Evolutionary conservation across 2,113 vertebrate genomes (phyloP).

Genomic region (Onychostoma macrolepis): DNA sequence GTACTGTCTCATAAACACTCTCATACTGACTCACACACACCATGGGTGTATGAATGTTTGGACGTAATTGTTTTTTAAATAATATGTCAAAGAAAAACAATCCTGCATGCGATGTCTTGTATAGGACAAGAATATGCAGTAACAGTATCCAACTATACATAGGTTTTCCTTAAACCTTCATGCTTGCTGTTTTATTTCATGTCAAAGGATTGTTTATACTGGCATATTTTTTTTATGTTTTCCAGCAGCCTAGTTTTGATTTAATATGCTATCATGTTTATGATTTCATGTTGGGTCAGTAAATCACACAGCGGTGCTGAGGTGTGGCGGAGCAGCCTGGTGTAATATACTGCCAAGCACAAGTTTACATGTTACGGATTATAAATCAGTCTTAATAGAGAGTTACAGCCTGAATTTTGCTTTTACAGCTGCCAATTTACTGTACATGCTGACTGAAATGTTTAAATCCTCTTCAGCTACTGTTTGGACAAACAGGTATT

Average conservation of each 20-base stretch:
- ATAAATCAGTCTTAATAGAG: slow-evolving; percentile 22
- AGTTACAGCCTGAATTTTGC: background rate
- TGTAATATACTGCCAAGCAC: slow-evolving; percentile 4
- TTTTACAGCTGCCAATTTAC: slow-evolving; percentile 1
- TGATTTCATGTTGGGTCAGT: slow-evolving; percentile 24
- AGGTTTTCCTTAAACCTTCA: background rate
- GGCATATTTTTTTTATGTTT: background rate
- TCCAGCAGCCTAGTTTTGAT: slow-evolving; percentile 19
- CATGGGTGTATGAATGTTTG: background rate
- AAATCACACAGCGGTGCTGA: slow-evolving; percentile 5
- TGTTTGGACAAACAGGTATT: background rate
- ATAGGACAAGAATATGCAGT: background rate
- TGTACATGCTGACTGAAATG: background rate
- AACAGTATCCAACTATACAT: background rate
- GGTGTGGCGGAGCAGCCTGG: background rate
- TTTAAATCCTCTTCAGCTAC: background rate
- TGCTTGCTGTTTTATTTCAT: background rate
- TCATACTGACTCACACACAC: background rate
- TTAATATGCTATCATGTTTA: slow-evolving; percentile 26
- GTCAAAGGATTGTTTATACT: slow-evolving; percentile 8
- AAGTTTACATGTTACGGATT: slow-evolving; percentile 18
- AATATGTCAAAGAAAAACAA: background rate
- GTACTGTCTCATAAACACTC: background rate
- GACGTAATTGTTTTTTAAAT: background rate
- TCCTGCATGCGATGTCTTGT: background rate